Percentiles rank a stretch among this genome's conserved stretches.
Conservation (phyloP, 2,888 invertebrate genomes). For the Anagyrus pseudococci region DNA sequence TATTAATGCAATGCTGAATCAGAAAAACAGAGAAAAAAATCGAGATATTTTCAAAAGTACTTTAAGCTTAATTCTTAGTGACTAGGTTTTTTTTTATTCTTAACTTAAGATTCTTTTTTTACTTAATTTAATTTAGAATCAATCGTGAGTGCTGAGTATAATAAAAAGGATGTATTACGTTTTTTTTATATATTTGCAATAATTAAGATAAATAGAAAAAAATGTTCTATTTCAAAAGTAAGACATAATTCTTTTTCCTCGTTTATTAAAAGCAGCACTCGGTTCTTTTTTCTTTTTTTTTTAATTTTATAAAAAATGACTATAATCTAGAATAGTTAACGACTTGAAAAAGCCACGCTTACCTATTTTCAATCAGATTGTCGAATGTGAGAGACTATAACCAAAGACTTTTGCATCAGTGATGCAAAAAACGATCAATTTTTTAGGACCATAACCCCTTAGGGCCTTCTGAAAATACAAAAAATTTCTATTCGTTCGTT, state of each 20-base stretch:
- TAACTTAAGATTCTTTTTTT: not conserved
- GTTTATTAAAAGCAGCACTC: constrained; percentile 23
- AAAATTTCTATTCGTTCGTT: constrained; percentile 36
- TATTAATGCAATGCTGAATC: constrained; percentile 38
- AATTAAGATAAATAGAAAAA: no score
- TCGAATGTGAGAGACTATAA: constrained; percentile 23
- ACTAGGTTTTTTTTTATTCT: not conserved
- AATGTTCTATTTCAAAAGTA: no score
- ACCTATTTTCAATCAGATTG: constrained; percentile 32
- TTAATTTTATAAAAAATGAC: not conserved
- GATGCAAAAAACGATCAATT: constrained; percentile 51
- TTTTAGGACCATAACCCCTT: constrained; percentile 51
- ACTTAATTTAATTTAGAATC: not conserved
- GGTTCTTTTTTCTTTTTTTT: not conserved
- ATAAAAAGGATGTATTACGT: constrained; percentile 15
- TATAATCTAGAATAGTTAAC: constrained; percentile 11
- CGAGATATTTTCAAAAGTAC: constrained; percentile 35
- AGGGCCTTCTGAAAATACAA: constrained; percentile 56
- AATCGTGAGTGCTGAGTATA: constrained; percentile 6
- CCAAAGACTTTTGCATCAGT: constrained; percentile 51
- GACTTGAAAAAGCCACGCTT: constrained; percentile 33
- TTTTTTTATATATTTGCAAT: constrained; percentile 1
- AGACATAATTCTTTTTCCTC: no score
- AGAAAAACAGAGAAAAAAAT: constrained; percentile 38
- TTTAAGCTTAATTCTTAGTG: constrained; percentile 24